Percentiles rank a stretch among this genome's conserved stretches.
Conservation (phyloP, 2,797 vertebrate species). For the Rallus crepitans region DNA sequence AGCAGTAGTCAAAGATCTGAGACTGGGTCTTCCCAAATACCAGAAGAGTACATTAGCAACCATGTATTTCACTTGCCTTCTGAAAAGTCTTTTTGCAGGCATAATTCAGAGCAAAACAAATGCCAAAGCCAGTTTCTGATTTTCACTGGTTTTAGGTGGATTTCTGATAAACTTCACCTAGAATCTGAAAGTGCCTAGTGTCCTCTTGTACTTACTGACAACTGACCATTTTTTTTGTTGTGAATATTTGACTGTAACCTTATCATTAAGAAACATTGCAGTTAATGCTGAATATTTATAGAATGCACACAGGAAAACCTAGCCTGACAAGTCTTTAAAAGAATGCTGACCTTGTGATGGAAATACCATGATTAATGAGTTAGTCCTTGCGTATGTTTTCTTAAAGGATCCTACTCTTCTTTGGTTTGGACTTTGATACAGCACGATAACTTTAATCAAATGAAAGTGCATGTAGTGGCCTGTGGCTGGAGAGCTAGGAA, state of each 20-base stretch:
- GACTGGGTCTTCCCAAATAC: background rate
- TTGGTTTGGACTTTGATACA: background rate
- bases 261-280: background rate
- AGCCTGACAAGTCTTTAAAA: background rate
- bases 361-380: background rate
- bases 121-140: background rate
- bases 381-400: background rate
- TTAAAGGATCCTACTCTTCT: background rate
- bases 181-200: background rate
- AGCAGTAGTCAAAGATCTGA: background rate
- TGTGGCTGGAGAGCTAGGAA: background rate
- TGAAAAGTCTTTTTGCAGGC: background rate
- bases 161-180: background rate
- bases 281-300: background rate
- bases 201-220: background rate
- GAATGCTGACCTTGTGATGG: background rate
- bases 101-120: background rate
- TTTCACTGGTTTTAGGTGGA: background rate
- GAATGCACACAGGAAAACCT: background rate
- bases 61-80: background rate
- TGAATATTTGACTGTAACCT: background rate
- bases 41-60: fast-evolving
- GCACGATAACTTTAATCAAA: background rate
- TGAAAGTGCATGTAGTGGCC: background rate
- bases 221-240: background rate